Percentiles rank a stretch among this genome's conserved stretches.
phyloP scores from a whole-genome alignment of 2,888 invertebrate species.

The Hypolimnas misippus region DNA sequence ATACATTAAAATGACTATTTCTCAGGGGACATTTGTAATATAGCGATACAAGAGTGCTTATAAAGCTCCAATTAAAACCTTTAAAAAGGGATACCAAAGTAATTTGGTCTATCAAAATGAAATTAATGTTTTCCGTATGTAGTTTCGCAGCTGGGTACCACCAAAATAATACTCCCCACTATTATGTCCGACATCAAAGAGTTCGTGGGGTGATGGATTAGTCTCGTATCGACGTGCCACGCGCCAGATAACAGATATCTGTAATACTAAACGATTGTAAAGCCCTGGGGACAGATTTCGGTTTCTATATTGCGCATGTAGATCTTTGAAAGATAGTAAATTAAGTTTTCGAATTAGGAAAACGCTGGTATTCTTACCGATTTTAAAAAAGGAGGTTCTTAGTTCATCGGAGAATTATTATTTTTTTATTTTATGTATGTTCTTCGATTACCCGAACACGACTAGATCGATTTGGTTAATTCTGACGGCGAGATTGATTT shows the following conservation, averaged over 20 bases:
- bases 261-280: slow-evolving; percentile 59
- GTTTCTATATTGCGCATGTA: slow-evolving; percentile 48
- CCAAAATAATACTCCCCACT: slow-evolving; percentile 52
- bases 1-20: no score
- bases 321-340: slow-evolving; percentile 48
- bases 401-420: no score
- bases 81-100: not conserved
- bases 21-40: no score
- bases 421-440: no score
- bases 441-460: no score
- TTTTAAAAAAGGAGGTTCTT: no score
- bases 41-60: no score
- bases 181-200: slow-evolving; percentile 72
- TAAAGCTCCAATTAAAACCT: no score
- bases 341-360: slow-evolving; percentile 14
- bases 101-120: slow-evolving; percentile 17
- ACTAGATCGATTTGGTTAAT: no score
- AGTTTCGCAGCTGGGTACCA: slow-evolving; percentile 40
- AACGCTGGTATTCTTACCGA: not conserved
- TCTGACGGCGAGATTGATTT: no score
- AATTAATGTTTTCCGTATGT: slow-evolving; percentile 35
- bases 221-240: slow-evolving; percentile 70
- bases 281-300: slow-evolving; percentile 56
- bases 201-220: slow-evolving; percentile 74
- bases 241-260: slow-evolving; percentile 68